Percentiles rank a stretch among this genome's conserved stretches.
These are phyloP conservation scores for Bettongia penicillata DNA, from an alignment of 2,113 vertebrate genomes.

Conservation along the genomic window DNA sequence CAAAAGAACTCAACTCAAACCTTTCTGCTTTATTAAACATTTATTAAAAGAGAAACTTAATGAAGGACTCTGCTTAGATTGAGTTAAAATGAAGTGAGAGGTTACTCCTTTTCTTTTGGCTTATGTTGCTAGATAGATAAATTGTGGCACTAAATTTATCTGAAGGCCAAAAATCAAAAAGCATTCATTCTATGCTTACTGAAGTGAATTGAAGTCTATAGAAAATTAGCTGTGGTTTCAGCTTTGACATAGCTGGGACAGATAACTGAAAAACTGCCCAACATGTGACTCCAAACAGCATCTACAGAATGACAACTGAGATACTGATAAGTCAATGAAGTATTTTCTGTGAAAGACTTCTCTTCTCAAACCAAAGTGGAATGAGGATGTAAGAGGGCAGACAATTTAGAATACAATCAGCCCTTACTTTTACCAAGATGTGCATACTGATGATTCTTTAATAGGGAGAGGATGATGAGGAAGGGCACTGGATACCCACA, in stretches of 20 bases:
- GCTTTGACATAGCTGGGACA: slow-evolving; percentile 28
- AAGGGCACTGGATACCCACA: not conserved
- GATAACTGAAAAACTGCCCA: slow-evolving; percentile 64
- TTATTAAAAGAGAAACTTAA: not conserved
- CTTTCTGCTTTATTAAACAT: not conserved
- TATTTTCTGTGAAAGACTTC: slow-evolving; percentile 56
- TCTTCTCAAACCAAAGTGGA: slow-evolving; percentile 21
- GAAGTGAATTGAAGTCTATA: slow-evolving; percentile 55
- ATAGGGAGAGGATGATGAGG: not conserved
- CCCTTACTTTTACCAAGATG: not conserved
- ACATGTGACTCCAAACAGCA: slow-evolving; percentile 62
- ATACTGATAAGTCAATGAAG: slow-evolving; percentile 53
- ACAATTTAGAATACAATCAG: not conserved
- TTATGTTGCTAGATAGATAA: not conserved
- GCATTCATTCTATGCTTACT: slow-evolving; percentile 28
- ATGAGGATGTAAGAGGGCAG: slow-evolving; percentile 14
- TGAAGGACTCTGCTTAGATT: not conserved
- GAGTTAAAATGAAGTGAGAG: not conserved
- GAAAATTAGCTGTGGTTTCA: slow-evolving; percentile 56
- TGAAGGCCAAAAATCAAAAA: slow-evolving; percentile 25
- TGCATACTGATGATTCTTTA: not conserved
- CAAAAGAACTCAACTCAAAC: not conserved
- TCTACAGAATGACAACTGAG: slow-evolving; percentile 40
- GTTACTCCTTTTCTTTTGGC: not conserved
- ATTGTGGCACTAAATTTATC: slow-evolving; percentile 44